phyloP scores from a whole-genome alignment of 2,888 invertebrate genomes.

The Hypena proboscidalis region DNA sequence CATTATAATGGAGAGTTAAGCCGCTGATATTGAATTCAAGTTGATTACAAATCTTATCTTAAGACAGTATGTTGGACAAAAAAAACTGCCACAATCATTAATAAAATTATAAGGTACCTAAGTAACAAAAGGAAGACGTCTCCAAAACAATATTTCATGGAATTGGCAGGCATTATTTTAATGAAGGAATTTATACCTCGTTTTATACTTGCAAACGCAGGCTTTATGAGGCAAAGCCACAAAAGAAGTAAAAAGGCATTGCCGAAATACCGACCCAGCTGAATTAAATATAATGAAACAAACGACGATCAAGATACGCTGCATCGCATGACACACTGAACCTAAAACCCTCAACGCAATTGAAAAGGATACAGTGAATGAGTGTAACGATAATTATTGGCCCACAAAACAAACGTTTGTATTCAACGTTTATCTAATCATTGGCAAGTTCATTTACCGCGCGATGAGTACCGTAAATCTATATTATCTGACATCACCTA shows the following conservation, averaged over 20 bases:
- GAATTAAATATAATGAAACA: conserved; percentile 11
- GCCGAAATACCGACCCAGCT: conserved; percentile 6
- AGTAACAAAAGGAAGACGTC: too few relatives aligned
- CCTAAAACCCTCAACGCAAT: conserved; percentile 22
- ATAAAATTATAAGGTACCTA: too few relatives aligned
- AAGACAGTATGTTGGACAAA: too few relatives aligned
- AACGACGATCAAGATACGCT: neutral
- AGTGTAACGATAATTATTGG: conserved; percentile 28
- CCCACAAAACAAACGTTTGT: conserved; percentile 27
- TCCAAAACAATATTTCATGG: too few relatives aligned
- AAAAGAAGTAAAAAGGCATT: neutral
- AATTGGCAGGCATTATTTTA: too few relatives aligned
- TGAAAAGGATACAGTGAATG: conserved; percentile 27
- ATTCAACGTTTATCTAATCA: conserved; percentile 39
- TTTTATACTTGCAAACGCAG: conserved; percentile 1
- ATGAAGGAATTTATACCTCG: neutral
- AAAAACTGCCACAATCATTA: too few relatives aligned
- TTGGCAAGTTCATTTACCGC: conserved; percentile 32
- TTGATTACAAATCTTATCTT: too few relatives aligned
- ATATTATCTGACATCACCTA: conserved; percentile 20
- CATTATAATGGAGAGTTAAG: too few relatives aligned
- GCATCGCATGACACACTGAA: conserved; percentile 9
- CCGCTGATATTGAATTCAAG: too few relatives aligned
- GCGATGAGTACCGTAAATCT: conserved; percentile 25
- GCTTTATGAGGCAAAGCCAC: conserved; percentile 5